Evolutionary conservation across 2,797 vertebrate genomes (phyloP).

Genomic region (Leptodactylus fallax): DNA sequence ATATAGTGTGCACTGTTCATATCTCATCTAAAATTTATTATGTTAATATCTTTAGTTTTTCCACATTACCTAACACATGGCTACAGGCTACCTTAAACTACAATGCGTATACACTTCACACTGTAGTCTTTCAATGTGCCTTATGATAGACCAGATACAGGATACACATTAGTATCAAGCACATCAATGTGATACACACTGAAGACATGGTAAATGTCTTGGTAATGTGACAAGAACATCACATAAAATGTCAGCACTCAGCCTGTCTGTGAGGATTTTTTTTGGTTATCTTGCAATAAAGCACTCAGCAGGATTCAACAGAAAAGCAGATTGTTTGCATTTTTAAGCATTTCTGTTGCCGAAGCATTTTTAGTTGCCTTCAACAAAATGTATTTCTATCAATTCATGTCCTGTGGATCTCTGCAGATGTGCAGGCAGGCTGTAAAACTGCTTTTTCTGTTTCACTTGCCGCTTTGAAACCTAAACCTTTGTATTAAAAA

Average conservation of each 20-base stretch:
- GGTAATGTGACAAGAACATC: constrained; percentile 40
- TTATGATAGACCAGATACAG: neutral
- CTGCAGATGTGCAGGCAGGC: constrained; percentile 46
- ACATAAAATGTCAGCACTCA: constrained; percentile 41
- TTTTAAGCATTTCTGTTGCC: constrained; percentile 55
- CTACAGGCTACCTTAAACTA: neutral
- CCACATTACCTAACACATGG: no score
- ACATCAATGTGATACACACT: constrained; percentile 21
- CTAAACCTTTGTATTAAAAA: neutral
- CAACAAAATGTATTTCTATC: constrained; percentile 54
- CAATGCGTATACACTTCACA: neutral
- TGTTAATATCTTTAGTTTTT: no score
- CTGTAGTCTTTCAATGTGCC: neutral
- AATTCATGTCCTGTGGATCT: constrained; percentile 55
- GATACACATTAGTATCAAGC: constrained; percentile 3
- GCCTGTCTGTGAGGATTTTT: constrained; percentile 15
- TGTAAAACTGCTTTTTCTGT: neutral
- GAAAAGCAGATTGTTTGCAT: constrained; percentile 62
- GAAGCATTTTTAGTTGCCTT: constrained; percentile 52
- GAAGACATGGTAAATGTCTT: constrained; percentile 24
- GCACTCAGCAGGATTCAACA: constrained; percentile 43
- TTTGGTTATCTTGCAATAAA: constrained; percentile 52
- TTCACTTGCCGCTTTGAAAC: neutral
- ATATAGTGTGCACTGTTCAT: no score
- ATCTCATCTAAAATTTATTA: no score